Percentiles rank a stretch among this genome's conserved stretches.
Conservation (phyloP, 2,797 vertebrate genomes). For the Lepilemur septentrionalis region DNA sequence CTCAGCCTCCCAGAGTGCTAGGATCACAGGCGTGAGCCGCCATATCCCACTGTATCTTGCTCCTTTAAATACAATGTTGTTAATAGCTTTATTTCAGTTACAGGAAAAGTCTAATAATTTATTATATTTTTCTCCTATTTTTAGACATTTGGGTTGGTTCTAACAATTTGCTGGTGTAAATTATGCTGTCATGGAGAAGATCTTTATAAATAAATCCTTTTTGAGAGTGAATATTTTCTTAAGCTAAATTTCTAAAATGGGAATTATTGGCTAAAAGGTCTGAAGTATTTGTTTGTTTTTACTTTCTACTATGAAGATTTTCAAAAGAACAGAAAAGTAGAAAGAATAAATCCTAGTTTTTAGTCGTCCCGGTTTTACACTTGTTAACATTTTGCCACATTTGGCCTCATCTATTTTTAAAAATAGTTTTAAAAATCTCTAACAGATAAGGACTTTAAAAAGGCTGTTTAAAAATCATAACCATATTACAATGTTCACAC, state of each 20-base stretch:
- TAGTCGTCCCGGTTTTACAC: neutral
- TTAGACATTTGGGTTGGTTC: neutral
- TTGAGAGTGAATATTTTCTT: neutral
- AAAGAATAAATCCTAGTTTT: neutral
- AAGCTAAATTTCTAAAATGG: neutral
- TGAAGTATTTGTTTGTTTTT: conserved; percentile 31
- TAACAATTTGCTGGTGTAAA: neutral
- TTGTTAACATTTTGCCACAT: conserved; percentile 12
- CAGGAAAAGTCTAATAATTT: neutral
- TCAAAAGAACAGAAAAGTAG: conserved; percentile 5
- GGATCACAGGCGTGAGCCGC: too few species aligned
- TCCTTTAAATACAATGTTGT: neutral
- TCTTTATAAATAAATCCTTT: neutral
- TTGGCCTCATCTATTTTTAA: neutral
- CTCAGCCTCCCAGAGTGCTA: too few species aligned
- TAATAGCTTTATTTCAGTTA: neutral
- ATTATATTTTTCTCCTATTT: neutral
- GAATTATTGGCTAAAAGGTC: neutral
- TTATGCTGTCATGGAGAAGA: neutral
- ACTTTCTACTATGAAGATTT: neutral
- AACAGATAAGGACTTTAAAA: conserved; percentile 32
- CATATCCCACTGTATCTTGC: neutral
- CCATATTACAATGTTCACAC: conserved; percentile 19
- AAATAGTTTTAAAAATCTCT: neutral
- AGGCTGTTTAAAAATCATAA: conserved; percentile 26